Evolutionary conservation across 2,113 vertebrate species (phyloP), one percentile per base, ranked within the genome.

Genomic region (Paracanthobrama guichenoti): DNA sequence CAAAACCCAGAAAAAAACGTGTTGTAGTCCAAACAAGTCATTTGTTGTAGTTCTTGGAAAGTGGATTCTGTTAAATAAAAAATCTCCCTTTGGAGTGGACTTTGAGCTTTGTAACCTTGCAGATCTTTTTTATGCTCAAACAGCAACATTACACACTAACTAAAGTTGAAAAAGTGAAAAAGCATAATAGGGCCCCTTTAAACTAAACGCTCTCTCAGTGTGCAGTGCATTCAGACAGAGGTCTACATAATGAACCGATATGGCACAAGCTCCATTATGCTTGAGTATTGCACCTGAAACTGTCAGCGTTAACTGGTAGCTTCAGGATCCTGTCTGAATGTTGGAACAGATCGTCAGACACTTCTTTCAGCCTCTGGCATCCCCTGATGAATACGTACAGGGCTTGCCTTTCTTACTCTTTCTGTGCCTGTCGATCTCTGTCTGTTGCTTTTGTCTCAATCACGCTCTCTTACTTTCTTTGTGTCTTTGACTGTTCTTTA

Each of bases 331-430:
- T 66, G 78, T 80, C 42, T 66, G 60, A 80, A 64, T 66, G 78
- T 46, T 66, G 60, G n/a, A 81, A 67, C 60, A 50, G 42, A 80
- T 66, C 16, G 14, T 80, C 78, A 80, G 59, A 44, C 78, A 50
- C 60, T 31, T 81, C 66, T 81, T 81, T 71, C 26, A 81, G 79
- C 81, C 77, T 35, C 55, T 44, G 60, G 42, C 81, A 57, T 60
- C 79, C 64, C 55, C 59, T 59, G 72, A 78, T 10, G 74, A 85
- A 85, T 79, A 84, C 76, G 48, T 53, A 60, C 59, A 42, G 62
- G 28, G 3, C 14, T 26, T 69, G 26, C 44, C 62, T 73, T 50
- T 69, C 44, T 50, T 35, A 55, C 73, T 78, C 42, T 48, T 31
- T 48, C 57, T 24, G 67, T 46, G 6, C 16, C 50, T 44, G 31